A percentile compares a stretch with the other conserved stretches of the same genome.
phyloP scores from a whole-genome alignment of 2,797 vertebrate species.

The Sitta carolinensis region DNA sequence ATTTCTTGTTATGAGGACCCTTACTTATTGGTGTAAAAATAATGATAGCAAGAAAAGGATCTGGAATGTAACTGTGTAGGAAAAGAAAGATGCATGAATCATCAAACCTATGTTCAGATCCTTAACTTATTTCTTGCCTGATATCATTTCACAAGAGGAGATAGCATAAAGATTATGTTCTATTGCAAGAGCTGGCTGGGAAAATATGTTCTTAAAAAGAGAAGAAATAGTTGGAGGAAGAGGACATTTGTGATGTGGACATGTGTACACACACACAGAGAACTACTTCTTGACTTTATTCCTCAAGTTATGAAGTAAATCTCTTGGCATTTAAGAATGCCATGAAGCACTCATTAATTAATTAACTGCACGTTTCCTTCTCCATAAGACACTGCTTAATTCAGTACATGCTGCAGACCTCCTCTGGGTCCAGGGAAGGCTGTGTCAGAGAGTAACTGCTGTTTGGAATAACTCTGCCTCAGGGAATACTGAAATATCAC shows the following conservation, averaged over 20 bases:
- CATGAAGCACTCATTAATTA: background rate
- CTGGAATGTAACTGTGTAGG: background rate
- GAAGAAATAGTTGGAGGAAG: background rate
- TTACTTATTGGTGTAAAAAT: background rate
- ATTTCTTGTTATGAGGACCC: background rate
- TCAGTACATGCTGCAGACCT: background rate
- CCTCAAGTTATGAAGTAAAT: background rate
- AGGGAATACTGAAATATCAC: background rate
- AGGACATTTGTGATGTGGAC: rapidly evolving
- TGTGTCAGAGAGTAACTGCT: background rate
- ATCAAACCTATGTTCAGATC: background rate
- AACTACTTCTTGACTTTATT: background rate
- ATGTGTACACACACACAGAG: background rate
- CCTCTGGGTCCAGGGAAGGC: background rate
- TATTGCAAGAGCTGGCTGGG: background rate
- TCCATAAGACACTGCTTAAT: background rate
- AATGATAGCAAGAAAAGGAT: background rate
- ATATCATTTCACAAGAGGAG: background rate
- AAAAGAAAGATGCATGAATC: background rate
- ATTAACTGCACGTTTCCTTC: background rate
- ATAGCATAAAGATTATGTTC: background rate
- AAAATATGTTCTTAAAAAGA: background rate
- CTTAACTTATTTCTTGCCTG: background rate
- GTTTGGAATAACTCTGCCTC: background rate
- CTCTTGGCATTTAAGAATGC: background rate